Conservation (phyloP, 2,888 invertebrate genomes). For the Hyposoter didymator region DNA sequence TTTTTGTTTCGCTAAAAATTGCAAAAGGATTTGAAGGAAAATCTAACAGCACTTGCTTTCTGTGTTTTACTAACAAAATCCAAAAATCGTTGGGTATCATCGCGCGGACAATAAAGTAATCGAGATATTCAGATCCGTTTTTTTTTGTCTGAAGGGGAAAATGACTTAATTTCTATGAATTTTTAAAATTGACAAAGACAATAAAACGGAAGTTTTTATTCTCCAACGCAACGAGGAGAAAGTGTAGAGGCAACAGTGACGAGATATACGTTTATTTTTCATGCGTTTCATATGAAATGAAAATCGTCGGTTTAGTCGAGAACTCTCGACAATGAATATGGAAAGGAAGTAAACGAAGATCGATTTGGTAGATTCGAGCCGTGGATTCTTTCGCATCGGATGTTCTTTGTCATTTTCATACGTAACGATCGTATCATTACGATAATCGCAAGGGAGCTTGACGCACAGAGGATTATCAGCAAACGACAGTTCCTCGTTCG, state of each 20-base stretch:
- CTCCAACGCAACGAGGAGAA: slow-evolving; percentile 21
- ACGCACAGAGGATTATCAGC: background rate
- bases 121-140: background rate
- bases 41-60: background rate
- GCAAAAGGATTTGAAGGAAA: background rate
- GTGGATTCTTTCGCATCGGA: slow-evolving; percentile 20
- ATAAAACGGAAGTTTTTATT: slow-evolving; percentile 14
- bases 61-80: background rate
- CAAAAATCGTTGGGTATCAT: background rate
- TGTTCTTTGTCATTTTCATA: slow-evolving; percentile 3
- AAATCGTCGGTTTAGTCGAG: background rate
- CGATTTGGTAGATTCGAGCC: too few relatives aligned
- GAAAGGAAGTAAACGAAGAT: background rate
- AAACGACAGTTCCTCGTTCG: slow-evolving; percentile 46
- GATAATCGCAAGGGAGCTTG: background rate
- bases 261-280: slow-evolving; percentile 34
- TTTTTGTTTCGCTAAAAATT: too few relatives aligned
- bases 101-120: background rate
- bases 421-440: slow-evolving; percentile 28
- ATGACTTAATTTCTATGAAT: background rate
- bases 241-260: slow-evolving; percentile 39
- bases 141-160: background rate
- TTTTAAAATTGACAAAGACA: background rate
- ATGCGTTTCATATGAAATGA: background rate
- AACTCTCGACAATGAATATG: background rate